Evolutionary conservation across 2,888 invertebrate species (phyloP).

Genomic region (Ecdyonurus torrentis): DNA sequence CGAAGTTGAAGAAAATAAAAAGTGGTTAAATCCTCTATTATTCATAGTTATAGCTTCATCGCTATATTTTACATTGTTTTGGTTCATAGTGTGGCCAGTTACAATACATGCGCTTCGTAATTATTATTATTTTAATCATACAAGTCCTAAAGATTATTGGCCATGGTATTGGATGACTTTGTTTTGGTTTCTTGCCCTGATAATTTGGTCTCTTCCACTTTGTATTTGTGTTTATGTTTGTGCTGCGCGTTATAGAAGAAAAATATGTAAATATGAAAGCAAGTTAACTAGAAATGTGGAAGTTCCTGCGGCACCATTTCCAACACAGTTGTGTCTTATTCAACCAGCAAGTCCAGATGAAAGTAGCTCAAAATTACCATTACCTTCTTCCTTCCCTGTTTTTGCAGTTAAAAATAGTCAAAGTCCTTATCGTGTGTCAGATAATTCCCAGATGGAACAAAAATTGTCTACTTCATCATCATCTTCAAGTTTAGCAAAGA

Average conservation of each 20-base stretch:
- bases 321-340: neutral
- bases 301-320: neutral
- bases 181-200: conserved; percentile 10
- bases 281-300: neutral
- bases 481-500: neutral
- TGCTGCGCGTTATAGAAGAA: conserved; percentile 6
- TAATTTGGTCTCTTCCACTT: conserved; percentile 11
- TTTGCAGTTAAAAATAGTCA: neutral
- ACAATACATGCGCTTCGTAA: conserved; percentile 10
- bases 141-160: conserved; percentile 6
- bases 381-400: neutral
- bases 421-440: neutral
- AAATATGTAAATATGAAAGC: neutral
- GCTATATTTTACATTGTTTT: conserved; percentile 14
- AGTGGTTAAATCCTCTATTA: neutral
- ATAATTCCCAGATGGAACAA: neutral
- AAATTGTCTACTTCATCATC: neutral
- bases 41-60: conserved; percentile 5
- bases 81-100: conserved; percentile 15
- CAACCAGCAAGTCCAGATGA: neutral
- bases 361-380: neutral
- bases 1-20: neutral
- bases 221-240: conserved; percentile 2
- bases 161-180: conserved; percentile 9
- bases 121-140: neutral